Conservation (phyloP, 2,797 vertebrate genomes). For the Phylloscopus collybita region DNA sequence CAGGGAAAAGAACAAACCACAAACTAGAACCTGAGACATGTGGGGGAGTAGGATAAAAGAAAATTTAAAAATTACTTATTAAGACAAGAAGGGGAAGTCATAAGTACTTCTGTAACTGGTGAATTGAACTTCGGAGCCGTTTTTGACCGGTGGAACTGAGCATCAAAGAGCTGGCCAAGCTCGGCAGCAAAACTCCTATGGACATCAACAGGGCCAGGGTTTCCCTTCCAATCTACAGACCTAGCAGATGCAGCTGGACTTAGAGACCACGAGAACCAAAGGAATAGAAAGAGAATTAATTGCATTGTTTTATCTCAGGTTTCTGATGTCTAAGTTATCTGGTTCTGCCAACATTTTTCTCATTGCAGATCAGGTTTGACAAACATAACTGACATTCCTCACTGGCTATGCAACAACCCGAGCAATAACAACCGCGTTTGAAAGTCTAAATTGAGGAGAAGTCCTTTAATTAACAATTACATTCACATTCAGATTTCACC, state of each 20-base stretch:
- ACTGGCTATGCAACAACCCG: not conserved
- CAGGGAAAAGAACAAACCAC: not conserved
- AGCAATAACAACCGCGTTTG: not conserved
- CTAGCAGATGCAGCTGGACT: not conserved
- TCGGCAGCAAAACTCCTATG: not conserved
- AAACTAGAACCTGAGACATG: not conserved
- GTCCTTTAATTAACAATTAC: constrained; percentile 67
- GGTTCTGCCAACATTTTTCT: constrained; percentile 3
- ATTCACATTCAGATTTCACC: constrained; percentile 71
- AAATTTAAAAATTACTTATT: not conserved
- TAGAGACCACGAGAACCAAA: not conserved
- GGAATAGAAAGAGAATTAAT: not conserved
- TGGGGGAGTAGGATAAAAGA: not conserved
- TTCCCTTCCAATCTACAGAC: not conserved
- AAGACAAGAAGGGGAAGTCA: not conserved
- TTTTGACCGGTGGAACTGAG: not conserved
- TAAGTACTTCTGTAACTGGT: not conserved
- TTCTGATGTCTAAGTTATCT: constrained; percentile 22
- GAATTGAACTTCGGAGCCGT: not conserved
- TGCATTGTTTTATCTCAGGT: not conserved
- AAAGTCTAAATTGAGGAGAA: constrained; percentile 14
- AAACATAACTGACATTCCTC: constrained; percentile 31
- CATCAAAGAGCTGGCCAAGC: not conserved
- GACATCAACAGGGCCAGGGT: not conserved
- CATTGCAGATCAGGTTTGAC: not conserved